Evolutionary conservation across 2,797 vertebrate genomes (phyloP).

Genomic region (Mycteria americana): DNA sequence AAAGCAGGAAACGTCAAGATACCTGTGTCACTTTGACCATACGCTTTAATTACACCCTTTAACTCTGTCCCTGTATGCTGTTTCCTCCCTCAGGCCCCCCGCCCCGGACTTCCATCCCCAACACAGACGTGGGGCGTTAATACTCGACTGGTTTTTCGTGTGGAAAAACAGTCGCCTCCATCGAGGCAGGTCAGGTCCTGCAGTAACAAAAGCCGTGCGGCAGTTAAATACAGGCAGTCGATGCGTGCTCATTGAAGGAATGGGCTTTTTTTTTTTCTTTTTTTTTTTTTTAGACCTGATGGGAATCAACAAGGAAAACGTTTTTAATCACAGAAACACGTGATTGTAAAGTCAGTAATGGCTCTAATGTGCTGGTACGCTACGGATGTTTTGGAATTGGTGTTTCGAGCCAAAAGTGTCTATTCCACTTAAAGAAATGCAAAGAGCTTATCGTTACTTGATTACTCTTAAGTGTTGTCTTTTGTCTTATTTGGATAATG

Average conservation of each 20-base stretch:
- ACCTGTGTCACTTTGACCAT: fast-evolving
- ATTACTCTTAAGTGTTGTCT: too few relatives aligned
- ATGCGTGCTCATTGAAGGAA: fast-evolving
- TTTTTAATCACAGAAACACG: neutral
- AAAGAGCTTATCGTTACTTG: neutral
- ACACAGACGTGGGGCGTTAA: fast-evolving
- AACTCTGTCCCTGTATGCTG: fast-evolving
- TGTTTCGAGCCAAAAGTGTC: neutral
- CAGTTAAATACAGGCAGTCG: fast-evolving
- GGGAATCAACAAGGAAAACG: neutral
- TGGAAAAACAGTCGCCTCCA: neutral
- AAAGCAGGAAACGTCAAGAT: too few relatives aligned
- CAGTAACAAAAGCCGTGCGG: neutral
- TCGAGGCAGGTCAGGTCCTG: neutral
- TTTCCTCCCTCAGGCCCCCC: neutral
- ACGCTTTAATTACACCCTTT: neutral
- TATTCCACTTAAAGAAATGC: neutral
- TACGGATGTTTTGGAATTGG: neutral
- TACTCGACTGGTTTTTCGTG: too few relatives aligned
- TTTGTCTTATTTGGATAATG: neutral
- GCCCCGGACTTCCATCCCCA: too few relatives aligned
- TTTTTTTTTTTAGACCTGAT: neutral
- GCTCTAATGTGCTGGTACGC: fast-evolving
- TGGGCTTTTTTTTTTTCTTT: neutral
- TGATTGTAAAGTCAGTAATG: too few relatives aligned